Percentiles rank a stretch among this genome's conserved stretches.
These are phyloP conservation scores for Drosophila diplacantha DNA, from an alignment of 2,888 invertebrate species.

Conservation along the genomic window DNA sequence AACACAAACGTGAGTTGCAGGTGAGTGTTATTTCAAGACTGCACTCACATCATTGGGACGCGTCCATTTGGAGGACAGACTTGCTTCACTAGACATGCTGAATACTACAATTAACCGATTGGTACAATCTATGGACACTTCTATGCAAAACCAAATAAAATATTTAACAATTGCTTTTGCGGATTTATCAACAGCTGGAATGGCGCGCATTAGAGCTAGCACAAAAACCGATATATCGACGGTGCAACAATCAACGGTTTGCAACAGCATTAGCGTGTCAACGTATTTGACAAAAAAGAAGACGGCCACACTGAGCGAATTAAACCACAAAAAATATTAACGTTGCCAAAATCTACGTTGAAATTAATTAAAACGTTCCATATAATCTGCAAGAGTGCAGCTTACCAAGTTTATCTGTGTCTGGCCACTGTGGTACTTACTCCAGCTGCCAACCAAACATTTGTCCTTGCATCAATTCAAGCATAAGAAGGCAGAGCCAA, in stretches of 20 bases:
- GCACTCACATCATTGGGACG: constrained; percentile 74
- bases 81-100: constrained; percentile 64
- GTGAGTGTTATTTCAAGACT: not conserved
- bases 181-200: constrained; percentile 10
- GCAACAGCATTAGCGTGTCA: not conserved
- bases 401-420: not conserved
- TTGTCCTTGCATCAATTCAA: not conserved
- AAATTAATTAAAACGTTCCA: not conserved
- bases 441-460: not conserved
- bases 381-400: too few species aligned
- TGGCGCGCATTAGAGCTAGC: constrained; percentile 25
- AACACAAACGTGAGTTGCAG: not conserved
- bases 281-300: not conserved
- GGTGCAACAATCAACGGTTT: not conserved
- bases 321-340: not conserved
- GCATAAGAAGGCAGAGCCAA: not conserved
- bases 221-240: not conserved
- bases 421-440: not conserved
- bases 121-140: not conserved
- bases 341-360: not conserved
- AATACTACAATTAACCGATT: not conserved
- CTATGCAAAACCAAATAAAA: not conserved
- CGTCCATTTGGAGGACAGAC: constrained; percentile 69
- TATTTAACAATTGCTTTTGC: constrained; percentile 2
- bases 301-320: not conserved